Base-by-base conservation (phyloP, 2,113 vertebrate genomes). In the Solenodon paradoxus region DNA sequence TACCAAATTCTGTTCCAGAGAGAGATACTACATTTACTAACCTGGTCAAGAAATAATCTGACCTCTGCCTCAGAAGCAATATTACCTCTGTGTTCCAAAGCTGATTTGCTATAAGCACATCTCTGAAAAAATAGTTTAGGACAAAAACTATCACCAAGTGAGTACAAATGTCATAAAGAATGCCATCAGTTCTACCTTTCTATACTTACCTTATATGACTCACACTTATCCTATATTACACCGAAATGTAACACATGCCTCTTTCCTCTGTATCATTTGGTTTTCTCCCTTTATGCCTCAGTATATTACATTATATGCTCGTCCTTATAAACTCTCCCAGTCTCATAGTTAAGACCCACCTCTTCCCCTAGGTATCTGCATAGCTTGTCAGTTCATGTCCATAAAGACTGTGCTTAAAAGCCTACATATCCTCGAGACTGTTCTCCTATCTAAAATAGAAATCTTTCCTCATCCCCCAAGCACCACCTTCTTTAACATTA, bases 361-460 rank as follows among this genome's bases (percentile, higher is more conserved):
- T 84, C n/a, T 89, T 45, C 26, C 32, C 9, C 38, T 72, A 49
- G 13, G 19, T 72, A 53, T 32, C 49, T 35, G 22, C 40, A 45
- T 61, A 51, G 22, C 12, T 45, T 75, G 22, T 12, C 64, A 26
- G 5, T 51, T 72, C 20, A 57, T 42, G 72, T 64, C 15, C 53
- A 57, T 51, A 77, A 81, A 28, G 8, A 42, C 55, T 81, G 35
- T 57, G 32, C 47, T 81, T 88, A 69, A 51, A 66, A 2, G 1
- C 0, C 6, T 24, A 57, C 22, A 47, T 40, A 9, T 32, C 24
- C 19, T 30, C 17, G 45, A 90, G 63, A 2, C 15, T 8, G 69
- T 88, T 85, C 32, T 77, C 69, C 84, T 47, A 12, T 20, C 66
- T 92, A 64, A 81, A 78, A 32, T 53, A 66, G 72, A 71, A 88